A percentile compares a stretch with the other conserved stretches of the same genome.
These are phyloP conservation scores for Sinocyclocheilus anshuiensis DNA, from an alignment of 2,113 vertebrate species.

Conservation along the genomic window DNA sequence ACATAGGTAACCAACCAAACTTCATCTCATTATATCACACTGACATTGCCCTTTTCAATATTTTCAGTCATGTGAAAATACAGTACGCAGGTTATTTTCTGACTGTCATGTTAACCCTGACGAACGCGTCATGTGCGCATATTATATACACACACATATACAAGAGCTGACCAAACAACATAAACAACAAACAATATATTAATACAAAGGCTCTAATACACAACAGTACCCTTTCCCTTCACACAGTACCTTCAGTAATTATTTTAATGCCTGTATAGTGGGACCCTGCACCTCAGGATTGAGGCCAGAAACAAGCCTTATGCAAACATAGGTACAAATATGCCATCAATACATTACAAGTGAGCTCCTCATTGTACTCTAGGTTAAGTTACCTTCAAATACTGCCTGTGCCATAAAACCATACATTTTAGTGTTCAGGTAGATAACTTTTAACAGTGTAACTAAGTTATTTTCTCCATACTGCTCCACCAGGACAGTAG, in stretches of 20 bases:
- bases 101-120: constrained; percentile 3
- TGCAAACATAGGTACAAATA: neutral
- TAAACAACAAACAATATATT: neutral
- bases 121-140: neutral
- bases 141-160: constrained; percentile 4
- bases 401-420: neutral
- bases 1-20: neutral
- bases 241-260: neutral
- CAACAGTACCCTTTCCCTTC: neutral
- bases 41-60: neutral
- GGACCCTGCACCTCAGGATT: neutral
- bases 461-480: neutral
- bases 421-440: neutral
- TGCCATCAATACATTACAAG: constrained; percentile 6
- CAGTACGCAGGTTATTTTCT: constrained; percentile 9
- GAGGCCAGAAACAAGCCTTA: neutral
- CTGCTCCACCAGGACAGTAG: neutral
- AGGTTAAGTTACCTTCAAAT: constrained; percentile 7
- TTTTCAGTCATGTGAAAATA: constrained; percentile 56
- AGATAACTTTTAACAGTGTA: neutral
- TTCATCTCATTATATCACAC: neutral
- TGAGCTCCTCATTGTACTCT: neutral
- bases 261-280: neutral
- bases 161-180: constrained; percentile 19
- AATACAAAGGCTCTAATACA: neutral